A percentile compares a stretch with the other conserved stretches of the same genome.
Evolutionary conservation across 2,888 invertebrate genomes (phyloP).

Genomic region (Phlogophora meticulosa): DNA sequence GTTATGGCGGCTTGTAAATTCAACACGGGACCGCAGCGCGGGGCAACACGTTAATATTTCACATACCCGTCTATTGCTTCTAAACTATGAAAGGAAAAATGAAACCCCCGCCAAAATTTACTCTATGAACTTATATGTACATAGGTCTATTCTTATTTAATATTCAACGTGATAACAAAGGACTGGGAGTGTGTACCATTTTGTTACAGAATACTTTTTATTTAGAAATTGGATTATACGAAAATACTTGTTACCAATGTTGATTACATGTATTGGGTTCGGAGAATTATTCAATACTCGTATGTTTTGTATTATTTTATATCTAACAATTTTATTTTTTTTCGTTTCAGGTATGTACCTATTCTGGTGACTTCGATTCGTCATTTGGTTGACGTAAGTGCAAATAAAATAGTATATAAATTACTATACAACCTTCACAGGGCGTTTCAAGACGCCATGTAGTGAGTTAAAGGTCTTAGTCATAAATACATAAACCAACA

Average conservation of each 20-base stretch:
- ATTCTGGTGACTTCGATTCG: slow-evolving; percentile 37
- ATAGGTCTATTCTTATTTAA: slow-evolving; percentile 60
- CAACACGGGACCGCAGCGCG: slow-evolving; percentile 43
- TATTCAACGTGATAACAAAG: slow-evolving; percentile 48
- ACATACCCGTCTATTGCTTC: slow-evolving; percentile 69
- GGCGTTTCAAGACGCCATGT: slow-evolving; percentile 31
- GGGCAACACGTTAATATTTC: slow-evolving; percentile 71
- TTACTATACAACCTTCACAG: slow-evolving; percentile 40
- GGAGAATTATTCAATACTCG: not conserved
- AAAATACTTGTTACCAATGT: not conserved
- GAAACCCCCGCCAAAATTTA: slow-evolving; percentile 60
- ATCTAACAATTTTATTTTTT: slow-evolving; percentile 42
- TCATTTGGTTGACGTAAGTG: slow-evolving; percentile 60
- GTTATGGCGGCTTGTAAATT: slow-evolving; percentile 54
- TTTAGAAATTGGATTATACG: not conserved
- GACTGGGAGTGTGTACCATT: slow-evolving; percentile 20
- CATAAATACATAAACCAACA: slow-evolving; percentile 42
- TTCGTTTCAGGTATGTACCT: slow-evolving; percentile 66
- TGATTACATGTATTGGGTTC: slow-evolving; percentile 12
- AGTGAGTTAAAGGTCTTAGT: slow-evolving; percentile 39
- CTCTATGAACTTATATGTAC: slow-evolving; percentile 61
- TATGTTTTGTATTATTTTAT: not conserved
- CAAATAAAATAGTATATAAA: slow-evolving; percentile 37
- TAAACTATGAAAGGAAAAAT: slow-evolving; percentile 72
- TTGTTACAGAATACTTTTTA: slow-evolving; percentile 13